phyloP scores from a whole-genome alignment of 2,797 vertebrate species.

The Pipistrellus pygmaeus region DNA sequence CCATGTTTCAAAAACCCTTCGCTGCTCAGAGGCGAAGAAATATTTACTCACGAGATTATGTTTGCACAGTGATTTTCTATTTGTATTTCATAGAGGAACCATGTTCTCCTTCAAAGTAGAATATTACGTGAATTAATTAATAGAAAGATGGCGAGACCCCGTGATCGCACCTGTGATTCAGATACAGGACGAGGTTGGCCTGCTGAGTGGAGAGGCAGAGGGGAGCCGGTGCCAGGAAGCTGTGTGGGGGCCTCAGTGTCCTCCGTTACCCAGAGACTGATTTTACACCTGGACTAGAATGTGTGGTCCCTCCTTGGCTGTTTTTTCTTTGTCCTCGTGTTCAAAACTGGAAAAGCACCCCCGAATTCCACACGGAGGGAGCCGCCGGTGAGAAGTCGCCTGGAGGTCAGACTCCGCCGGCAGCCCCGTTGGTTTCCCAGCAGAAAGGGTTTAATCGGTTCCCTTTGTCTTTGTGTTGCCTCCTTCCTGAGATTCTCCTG shows the following conservation, averaged over 20 bases:
- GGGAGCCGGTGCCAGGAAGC: not conserved
- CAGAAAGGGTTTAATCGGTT: not conserved
- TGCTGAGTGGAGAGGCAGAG: not conserved
- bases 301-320: rapidly evolving
- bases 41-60: rapidly evolving
- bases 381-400: rapidly evolving
- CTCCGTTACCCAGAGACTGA: not conserved
- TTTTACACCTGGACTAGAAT: not conserved
- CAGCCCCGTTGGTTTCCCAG: rapidly evolving
- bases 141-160: rapidly evolving
- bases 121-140: not conserved
- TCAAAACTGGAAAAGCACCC: not conserved
- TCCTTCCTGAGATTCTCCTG: conserved; percentile 36
- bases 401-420: not conserved
- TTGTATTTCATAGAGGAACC: not conserved
- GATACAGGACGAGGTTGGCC: rapidly evolving
- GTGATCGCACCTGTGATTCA: not conserved
- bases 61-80: not conserved
- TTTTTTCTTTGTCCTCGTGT: not conserved
- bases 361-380: not conserved
- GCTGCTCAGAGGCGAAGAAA: rapidly evolving
- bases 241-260: rapidly evolving
- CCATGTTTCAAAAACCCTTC: not conserved
- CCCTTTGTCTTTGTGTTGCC: conserved; percentile 65
- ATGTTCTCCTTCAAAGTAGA: not conserved